Conservation (phyloP, 1,140 invertebrate species). For the Drosophila nebulosa region DNA sequence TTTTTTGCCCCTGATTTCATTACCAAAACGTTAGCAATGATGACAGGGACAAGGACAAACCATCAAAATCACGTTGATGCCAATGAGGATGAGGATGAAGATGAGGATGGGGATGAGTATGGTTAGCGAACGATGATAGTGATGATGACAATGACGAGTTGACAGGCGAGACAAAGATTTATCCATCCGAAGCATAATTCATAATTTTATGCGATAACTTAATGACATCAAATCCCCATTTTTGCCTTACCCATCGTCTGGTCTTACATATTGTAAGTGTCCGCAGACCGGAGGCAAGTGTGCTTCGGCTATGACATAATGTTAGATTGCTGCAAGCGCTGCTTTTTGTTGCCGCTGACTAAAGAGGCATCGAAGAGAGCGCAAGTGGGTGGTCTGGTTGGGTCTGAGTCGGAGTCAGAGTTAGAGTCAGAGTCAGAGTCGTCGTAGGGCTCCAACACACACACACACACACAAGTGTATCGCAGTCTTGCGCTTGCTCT, state of each 20-base stretch:
- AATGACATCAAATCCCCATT: constrained; percentile 8
- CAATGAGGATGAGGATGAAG: not conserved
- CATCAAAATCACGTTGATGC: not conserved
- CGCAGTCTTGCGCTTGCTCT: not conserved
- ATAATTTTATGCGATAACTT: constrained; percentile 50
- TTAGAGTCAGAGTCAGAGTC: not conserved
- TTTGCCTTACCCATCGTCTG: constrained; percentile 4
- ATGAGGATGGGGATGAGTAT: not conserved
- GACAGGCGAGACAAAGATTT: constrained; percentile 28
- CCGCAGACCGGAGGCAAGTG: constrained; percentile 23
- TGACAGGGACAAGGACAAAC: constrained; percentile 30
- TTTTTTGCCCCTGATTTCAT: constrained; percentile 10
- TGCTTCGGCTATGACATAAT: constrained; percentile 48
- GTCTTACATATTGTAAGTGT: not conserved
- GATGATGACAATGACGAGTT: not conserved
- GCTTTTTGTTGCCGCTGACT: constrained; percentile 8
- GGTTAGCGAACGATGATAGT: not conserved
- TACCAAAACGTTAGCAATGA: constrained; percentile 2
- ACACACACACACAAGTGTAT: not conserved
- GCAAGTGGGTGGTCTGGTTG: not conserved
- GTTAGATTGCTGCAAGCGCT: constrained; percentile 42
- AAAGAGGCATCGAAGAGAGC: constrained; percentile 4
- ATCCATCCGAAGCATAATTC: constrained; percentile 34
- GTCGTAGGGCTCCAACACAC: not conserved
- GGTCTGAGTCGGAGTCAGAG: not conserved